A percentile compares a stretch with the other conserved stretches of the same genome.
phyloP scores from a whole-genome alignment of 2,797 vertebrate genomes.

The Aphelocoma californica region DNA sequence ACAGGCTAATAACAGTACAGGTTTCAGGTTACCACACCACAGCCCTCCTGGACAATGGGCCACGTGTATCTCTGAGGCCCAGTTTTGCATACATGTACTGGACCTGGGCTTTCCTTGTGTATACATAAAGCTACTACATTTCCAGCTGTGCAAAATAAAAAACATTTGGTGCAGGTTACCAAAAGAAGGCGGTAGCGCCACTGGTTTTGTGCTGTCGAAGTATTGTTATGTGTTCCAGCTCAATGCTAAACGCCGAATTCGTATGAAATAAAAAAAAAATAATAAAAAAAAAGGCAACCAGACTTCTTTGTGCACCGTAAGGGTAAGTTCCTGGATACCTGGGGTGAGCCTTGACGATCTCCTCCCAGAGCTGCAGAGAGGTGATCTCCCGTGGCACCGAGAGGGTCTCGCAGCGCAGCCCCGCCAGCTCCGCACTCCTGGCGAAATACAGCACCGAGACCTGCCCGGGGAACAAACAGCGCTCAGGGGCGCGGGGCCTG shows the following conservation, averaged over 20 bases:
- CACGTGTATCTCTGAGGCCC: accelerated
- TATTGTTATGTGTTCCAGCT: accelerated
- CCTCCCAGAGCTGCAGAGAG: slow-evolving; percentile 80
- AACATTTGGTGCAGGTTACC: accelerated
- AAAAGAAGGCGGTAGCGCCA: too few relatives aligned
- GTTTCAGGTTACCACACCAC: accelerated
- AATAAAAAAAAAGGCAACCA: background rate
- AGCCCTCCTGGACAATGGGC: accelerated
- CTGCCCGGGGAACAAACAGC: slow-evolving; percentile 58
- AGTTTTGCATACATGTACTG: accelerated
- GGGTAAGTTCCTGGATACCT: background rate
- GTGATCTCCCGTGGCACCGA: slow-evolving; percentile 74
- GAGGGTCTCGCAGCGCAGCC: slow-evolving; percentile 80
- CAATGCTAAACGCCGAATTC: accelerated
- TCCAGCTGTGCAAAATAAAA: background rate
- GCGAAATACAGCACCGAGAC: slow-evolving; percentile 90
- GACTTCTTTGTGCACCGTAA: background rate
- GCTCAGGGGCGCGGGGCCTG: background rate
- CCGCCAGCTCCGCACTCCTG: slow-evolving; percentile 86
- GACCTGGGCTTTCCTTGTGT: accelerated
- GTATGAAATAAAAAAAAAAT: too few relatives aligned
- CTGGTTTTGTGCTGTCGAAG: accelerated
- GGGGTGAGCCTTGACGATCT: slow-evolving; percentile 78
- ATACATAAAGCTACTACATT: background rate
- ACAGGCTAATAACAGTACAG: too few relatives aligned